Percentiles rank a stretch among this genome's conserved stretches.
Conservation (phyloP, 2,888 invertebrate genomes). For the Phaonia tiefii region DNA sequence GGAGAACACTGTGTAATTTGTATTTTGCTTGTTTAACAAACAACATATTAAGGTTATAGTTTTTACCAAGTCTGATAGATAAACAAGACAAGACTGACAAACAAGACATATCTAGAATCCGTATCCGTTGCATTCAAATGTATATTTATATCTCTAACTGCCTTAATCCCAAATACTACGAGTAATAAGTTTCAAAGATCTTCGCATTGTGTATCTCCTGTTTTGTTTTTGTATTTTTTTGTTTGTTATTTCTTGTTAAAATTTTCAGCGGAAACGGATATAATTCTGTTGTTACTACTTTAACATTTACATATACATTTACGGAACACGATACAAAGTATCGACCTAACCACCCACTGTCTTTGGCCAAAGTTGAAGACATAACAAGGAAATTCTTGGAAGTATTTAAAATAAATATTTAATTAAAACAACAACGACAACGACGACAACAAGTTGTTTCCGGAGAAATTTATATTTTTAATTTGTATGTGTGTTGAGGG, state of each 20-base stretch:
- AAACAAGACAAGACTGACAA: too few relatives aligned
- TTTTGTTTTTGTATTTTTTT: not conserved
- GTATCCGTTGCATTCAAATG: too few relatives aligned
- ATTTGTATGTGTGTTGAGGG: not conserved
- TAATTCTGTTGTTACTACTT: slow-evolving; percentile 7
- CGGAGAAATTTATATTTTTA: slow-evolving; percentile 7
- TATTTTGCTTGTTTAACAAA: too few relatives aligned
- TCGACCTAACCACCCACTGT: not conserved
- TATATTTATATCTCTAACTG: too few relatives aligned
- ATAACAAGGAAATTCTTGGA: slow-evolving; percentile 54
- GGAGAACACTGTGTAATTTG: too few relatives aligned
- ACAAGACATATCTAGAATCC: too few relatives aligned
- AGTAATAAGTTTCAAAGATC: too few relatives aligned
- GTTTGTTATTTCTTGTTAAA: too few relatives aligned
- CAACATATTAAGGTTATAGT: too few relatives aligned
- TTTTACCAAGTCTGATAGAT: too few relatives aligned
- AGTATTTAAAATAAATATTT: slow-evolving; percentile 60
- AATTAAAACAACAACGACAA: slow-evolving; percentile 21
- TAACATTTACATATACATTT: not conserved
- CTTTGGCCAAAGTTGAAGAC: not conserved
- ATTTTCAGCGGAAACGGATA: slow-evolving; percentile 43
- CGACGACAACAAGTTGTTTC: not conserved
- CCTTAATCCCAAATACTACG: too few relatives aligned
- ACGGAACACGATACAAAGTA: not conserved
- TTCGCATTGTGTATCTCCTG: not conserved